These are phyloP conservation scores for Pantherophis guttatus DNA, from an alignment of 2,113 vertebrate genomes.

Conservation along the genomic window DNA sequence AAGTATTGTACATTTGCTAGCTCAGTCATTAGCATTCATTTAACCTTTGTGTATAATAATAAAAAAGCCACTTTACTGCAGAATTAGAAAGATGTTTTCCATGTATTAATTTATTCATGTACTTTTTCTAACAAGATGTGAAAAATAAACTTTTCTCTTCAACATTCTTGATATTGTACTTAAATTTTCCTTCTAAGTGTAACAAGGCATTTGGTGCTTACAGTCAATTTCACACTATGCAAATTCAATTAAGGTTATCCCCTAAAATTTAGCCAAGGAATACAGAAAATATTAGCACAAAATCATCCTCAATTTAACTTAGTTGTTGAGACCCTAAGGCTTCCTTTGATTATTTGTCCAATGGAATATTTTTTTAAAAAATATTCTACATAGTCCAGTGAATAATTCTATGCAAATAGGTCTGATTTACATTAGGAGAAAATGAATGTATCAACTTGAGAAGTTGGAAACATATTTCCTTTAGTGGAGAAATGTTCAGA, in stretches of 20 bases:
- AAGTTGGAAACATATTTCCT: neutral
- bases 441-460: neutral
- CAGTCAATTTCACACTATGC: neutral
- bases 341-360: neutral
- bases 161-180: neutral
- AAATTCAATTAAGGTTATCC: neutral
- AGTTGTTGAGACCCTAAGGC: neutral
- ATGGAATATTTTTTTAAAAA: neutral
- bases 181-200: neutral
- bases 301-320: neutral
- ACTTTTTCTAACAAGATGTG: neutral
- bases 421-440: neutral
- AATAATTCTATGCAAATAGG: neutral
- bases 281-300: neutral
- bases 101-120: neutral
- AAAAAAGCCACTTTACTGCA: neutral
- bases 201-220: neutral
- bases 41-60: neutral
- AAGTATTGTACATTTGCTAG: neutral
- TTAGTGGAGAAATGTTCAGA: neutral
- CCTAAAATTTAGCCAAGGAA: conserved; percentile 2
- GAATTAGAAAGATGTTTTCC: neutral
- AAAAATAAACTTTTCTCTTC: conserved; percentile 13
- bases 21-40: conserved; percentile 7
- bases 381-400: neutral